Conservation (phyloP, 2,888 invertebrate genomes). For the Calliphora vomitoria region DNA sequence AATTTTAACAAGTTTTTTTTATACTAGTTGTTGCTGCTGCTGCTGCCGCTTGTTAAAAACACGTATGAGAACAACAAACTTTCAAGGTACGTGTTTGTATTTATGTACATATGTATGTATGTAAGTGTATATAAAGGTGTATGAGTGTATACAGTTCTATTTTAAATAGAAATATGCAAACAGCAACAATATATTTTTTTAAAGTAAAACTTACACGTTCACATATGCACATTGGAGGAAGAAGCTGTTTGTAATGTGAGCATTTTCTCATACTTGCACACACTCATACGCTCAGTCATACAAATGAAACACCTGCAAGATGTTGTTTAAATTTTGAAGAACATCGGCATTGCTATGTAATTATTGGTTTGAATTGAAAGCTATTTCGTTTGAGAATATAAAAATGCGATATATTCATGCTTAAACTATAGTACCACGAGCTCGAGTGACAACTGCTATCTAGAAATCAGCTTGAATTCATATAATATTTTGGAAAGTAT, state of each 20-base stretch:
- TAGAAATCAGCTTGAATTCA: too few species aligned
- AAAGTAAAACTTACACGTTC: slow-evolving; percentile 35
- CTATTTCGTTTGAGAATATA: background rate
- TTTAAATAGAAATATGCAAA: slow-evolving; percentile 44
- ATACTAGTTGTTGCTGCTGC: slow-evolving; percentile 33
- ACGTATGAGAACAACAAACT: slow-evolving; percentile 64
- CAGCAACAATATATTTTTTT: slow-evolving; percentile 10
- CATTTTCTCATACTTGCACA: background rate
- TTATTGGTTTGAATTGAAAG: background rate
- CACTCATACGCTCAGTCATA: background rate
- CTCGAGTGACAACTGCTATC: too few species aligned
- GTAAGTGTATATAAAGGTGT: background rate
- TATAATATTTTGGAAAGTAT: too few species aligned
- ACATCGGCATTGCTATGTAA: background rate
- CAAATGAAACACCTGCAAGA: slow-evolving; percentile 38
- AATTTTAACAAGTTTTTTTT: slow-evolving; percentile 67
- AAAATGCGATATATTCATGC: too few species aligned
- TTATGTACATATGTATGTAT: background rate
- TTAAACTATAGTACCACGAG: too few species aligned
- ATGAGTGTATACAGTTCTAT: slow-evolving; percentile 18
- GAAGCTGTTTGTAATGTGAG: slow-evolving; percentile 41
- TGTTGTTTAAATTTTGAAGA: slow-evolving; percentile 52
- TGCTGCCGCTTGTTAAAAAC: slow-evolving; percentile 39
- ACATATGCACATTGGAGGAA: background rate
- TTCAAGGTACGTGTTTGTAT: slow-evolving; percentile 45